Evolutionary conservation across 2,113 vertebrate genomes (phyloP).

Genomic region (Jaculus jaculus): DNA sequence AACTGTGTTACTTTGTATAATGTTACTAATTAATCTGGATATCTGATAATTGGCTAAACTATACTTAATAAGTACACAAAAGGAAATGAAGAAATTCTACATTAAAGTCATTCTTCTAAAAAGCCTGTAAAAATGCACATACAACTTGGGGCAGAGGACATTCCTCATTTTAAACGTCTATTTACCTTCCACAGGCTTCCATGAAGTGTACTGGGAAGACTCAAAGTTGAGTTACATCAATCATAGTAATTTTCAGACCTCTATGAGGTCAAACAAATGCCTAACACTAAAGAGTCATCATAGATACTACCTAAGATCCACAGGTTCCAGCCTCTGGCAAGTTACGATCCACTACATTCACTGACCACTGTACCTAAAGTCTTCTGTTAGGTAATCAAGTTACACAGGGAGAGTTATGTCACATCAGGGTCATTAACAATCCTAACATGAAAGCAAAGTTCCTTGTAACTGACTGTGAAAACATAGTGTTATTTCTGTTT

Average conservation of each 20-base stretch:
- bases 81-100: constrained; percentile 41
- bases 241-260: not conserved
- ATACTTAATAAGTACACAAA: constrained; percentile 20
- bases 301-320: not conserved
- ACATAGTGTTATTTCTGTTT: not conserved
- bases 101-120: not conserved
- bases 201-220: not conserved
- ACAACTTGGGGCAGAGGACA: not conserved
- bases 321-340: not conserved
- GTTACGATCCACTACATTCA: not conserved
- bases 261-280: not conserved
- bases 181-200: not conserved
- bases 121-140: constrained; percentile 1
- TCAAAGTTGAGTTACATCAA: not conserved
- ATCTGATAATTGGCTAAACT: constrained; percentile 30
- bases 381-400: not conserved
- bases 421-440: not conserved
- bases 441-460: not conserved
- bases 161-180: not conserved
- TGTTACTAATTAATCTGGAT: not conserved
- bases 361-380: not conserved
- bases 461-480: not conserved
- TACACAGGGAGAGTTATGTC: no score
- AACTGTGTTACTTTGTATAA: constrained; percentile 42
- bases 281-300: not conserved